Conservation (phyloP, 2,797 vertebrate genomes). For the Holocentrus rufus region DNA sequence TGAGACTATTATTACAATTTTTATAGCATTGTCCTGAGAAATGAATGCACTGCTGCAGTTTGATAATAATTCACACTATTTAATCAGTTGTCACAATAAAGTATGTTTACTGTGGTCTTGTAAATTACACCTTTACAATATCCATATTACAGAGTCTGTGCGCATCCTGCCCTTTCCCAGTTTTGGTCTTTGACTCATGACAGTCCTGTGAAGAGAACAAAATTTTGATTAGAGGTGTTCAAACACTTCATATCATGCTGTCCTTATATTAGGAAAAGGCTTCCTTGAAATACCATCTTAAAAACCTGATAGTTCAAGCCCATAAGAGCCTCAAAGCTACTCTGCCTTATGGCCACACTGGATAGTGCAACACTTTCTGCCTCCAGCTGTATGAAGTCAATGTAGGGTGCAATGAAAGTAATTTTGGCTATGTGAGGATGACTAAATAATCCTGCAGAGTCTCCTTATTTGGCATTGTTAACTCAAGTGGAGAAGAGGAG, state of each 20-base stretch:
- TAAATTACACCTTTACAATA: constrained; percentile 25
- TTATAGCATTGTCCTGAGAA: constrained; percentile 46
- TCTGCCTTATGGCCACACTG: constrained; percentile 30
- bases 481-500: neutral
- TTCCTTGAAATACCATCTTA: no score
- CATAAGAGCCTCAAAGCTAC: neutral
- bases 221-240: neutral
- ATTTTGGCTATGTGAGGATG: neutral
- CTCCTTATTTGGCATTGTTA: neutral
- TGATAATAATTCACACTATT: constrained; percentile 6
- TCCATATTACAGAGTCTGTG: constrained; percentile 27
- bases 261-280: neutral
- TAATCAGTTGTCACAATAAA: constrained; percentile 43
- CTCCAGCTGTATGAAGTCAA: neutral
- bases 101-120: constrained; percentile 51
- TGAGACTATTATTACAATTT: constrained; percentile 61
- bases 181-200: constrained; percentile 64
- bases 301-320: no score
- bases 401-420: constrained; percentile 7
- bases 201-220: constrained; percentile 69
- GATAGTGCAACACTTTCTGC: constrained; percentile 34
- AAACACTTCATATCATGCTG: neutral
- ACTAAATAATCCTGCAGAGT: neutral
- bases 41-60: constrained; percentile 20
- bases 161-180: constrained; percentile 4